Base-by-base conservation (phyloP, 2,113 vertebrate genomes). In the Saccopteryx bilineata region DNA sequence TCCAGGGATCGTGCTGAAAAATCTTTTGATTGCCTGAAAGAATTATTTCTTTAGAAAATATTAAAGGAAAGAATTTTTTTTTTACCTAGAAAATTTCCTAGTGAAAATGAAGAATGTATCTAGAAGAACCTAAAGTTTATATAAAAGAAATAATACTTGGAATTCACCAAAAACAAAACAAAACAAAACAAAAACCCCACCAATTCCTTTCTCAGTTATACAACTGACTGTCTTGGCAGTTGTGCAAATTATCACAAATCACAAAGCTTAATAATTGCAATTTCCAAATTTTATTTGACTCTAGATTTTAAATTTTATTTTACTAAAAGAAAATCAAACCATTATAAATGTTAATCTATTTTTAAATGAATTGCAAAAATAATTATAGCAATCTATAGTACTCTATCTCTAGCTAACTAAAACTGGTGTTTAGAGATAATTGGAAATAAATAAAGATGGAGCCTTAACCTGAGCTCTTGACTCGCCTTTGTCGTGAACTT, bases 21-120 rank as follows among this genome's bases (percentile, higher is more conserved):
- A 56, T 9, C 28, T 76, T 92, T 60, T 88, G 33, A 61, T 66
- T 85, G 21, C 46, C 56, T 81, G 3, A 68, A 79, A 65, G 46
- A 19, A 80, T 90, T 94, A 68, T 84, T 92, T 87, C 50, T 83
- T 95, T 93, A 74, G 78, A 87, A 90, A 81, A 60, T 76, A 52
- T 76, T 85, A 81, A 56, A 89, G 48, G 31, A 92, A 89, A 91
- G n/a, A 78, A 46, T 65, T 5, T 4, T 74, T 66, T 65, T 33
- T 46, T 9, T 6, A 14, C 4, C 21, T 5, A 18, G 54, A 39
- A 96, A 81, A 71, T 60, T 71, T 92, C 65, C 28, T n/a, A 58
- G 23, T 61, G 9, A 66, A 79, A 94, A 61, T 50, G 10, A 91
- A 69, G 26, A 84, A 39, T 75, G 28, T 50, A 10, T 63, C 81